Evolutionary conservation across 2,797 vertebrate species (phyloP), one percentile per base, ranked within the genome.

Genomic region (Phrynocephalus forsythii): DNA sequence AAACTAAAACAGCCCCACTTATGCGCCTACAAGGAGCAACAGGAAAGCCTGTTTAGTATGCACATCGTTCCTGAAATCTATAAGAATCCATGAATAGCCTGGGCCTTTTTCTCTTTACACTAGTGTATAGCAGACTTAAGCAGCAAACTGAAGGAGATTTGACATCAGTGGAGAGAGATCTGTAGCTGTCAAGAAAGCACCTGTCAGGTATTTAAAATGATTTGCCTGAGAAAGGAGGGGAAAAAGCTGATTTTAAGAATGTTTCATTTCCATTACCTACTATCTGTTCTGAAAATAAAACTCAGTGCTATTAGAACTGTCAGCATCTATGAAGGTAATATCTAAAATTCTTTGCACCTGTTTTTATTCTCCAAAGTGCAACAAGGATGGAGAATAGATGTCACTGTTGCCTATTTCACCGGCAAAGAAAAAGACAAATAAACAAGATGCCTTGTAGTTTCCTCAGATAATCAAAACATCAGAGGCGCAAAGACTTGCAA

Each of bases 51-150:
- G 75, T 86, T 93, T 92, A 91, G 92, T 91, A 89, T 91, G 85
- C 93, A 92, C 78, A 4, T 91, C 84, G 30, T 96, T 92, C 94
- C 91, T 90, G 90, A 91, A 63, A 81, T 91, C 90, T 90, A 50
- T 86, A 89, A 87, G 87, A n/a, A 3, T 88, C 76, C 93, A 92
- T 91, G 92, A 94, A 88, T 73, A 94, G 87, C 82, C 60, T 44
- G 88, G 90, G 87, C 86, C 89, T 95, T 93, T 92, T 85, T 94
- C 72, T 93, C 83, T 90, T 93, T 93, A 92, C 94, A 95, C 93
- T 83, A 85, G 95, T 78, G 93, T 92, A 88, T 82, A 92, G 81
- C 52, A 66, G 94, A 93, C 95, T 96, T 96, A 95, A 85, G 76
- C 87, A 90, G 90, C 84, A 89, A 94, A 89, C 28, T 78, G 90